phyloP scores from a whole-genome alignment of 2,797 vertebrate genomes.

The Sebastes itinus region DNA sequence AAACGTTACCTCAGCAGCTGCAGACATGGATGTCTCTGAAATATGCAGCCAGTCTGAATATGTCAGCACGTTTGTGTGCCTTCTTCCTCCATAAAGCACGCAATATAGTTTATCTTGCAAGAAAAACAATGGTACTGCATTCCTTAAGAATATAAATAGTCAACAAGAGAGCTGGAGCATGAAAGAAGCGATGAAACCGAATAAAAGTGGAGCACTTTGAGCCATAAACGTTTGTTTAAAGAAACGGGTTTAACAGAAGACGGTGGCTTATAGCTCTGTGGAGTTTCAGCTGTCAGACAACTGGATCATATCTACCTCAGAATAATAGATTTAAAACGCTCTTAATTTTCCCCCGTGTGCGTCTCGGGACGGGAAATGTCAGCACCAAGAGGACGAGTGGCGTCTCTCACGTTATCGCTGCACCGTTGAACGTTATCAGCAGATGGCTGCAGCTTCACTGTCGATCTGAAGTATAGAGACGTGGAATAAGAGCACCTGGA shows the following conservation, averaged over 20 bases:
- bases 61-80: not conserved
- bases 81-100: not conserved
- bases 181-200: not conserved
- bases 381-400: not conserved
- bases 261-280: not conserved
- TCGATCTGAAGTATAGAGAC: not conserved
- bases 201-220: not conserved
- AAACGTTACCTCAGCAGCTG: constrained; percentile 26
- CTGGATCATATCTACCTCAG: not conserved
- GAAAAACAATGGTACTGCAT: not conserved
- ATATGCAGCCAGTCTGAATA: not conserved
- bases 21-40: not conserved
- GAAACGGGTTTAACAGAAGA: constrained; percentile 3
- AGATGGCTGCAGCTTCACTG: constrained; percentile 33
- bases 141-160: not conserved
- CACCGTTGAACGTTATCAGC: constrained; percentile 10
- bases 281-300: too few species aligned
- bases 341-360: not conserved
- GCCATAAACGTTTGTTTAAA: constrained; percentile 22
- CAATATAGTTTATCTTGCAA: not conserved
- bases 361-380: not conserved
- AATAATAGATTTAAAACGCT: not conserved
- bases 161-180: not conserved
- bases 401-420: not conserved
- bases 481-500: constrained; percentile 32